Percentiles rank a stretch among this genome's conserved stretches.
These are phyloP conservation scores for Ptilorrhoa leucosticta DNA, from an alignment of 2,113 vertebrate genomes.

Conservation along the genomic window DNA sequence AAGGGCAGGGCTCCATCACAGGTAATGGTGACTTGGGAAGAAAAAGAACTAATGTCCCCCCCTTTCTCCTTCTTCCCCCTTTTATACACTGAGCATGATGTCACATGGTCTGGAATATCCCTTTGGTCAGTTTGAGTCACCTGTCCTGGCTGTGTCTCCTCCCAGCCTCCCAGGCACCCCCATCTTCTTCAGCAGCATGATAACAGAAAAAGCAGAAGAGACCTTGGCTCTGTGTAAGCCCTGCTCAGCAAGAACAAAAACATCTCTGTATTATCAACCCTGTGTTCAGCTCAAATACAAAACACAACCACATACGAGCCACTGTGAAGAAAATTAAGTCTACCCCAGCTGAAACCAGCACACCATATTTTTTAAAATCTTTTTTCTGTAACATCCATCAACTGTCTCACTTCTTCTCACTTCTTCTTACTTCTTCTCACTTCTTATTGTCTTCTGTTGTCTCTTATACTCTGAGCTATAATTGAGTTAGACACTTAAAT, in stretches of 20 bases:
- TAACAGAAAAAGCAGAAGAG: not conserved
- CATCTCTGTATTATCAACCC: not conserved
- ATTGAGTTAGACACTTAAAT: not conserved
- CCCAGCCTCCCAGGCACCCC: accelerated
- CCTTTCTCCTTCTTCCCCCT: not conserved
- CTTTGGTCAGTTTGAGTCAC: not conserved
- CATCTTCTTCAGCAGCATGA: accelerated
- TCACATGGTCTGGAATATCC: not conserved
- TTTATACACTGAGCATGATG: not conserved
- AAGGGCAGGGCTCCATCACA: not conserved
- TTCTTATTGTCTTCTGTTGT: not conserved
- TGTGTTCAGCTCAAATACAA: not conserved
- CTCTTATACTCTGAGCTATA: not conserved
- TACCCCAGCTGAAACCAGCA: not conserved
- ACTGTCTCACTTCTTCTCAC: not conserved
- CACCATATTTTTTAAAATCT: not conserved
- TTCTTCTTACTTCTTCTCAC: no score
- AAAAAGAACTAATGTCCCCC: not conserved
- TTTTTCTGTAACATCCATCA: not conserved
- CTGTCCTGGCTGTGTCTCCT: not conserved
- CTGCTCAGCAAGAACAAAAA: not conserved
- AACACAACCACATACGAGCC: not conserved
- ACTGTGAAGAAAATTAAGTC: not conserved
- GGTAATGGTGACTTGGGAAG: accelerated
- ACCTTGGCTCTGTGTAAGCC: not conserved